Evolutionary conservation across 2,113 vertebrate genomes (phyloP).

Genomic region (Sylvilagus bachmani): DNA sequence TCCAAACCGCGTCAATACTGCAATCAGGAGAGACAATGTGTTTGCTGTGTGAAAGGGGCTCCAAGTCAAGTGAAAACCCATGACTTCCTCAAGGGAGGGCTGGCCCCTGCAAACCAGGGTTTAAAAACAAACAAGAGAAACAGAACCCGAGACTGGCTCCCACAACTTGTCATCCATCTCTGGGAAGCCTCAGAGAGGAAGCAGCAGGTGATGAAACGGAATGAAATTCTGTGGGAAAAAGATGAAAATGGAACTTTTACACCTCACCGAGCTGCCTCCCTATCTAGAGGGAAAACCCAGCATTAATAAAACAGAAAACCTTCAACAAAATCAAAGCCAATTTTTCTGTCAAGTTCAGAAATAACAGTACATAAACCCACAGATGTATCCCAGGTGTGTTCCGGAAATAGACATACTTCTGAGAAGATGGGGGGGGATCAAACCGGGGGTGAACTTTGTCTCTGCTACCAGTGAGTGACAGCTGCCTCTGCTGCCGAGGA

Average conservation of each 20-base stretch:
- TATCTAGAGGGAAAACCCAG: slow-evolving; percentile 72
- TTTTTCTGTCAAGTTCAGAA: slow-evolving; percentile 72
- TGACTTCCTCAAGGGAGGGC: neutral
- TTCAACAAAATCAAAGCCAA: slow-evolving; percentile 76
- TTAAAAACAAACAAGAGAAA: slow-evolving; percentile 75
- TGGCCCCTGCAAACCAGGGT: neutral
- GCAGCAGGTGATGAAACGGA: slow-evolving; percentile 68
- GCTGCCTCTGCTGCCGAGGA: neutral
- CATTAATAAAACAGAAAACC: slow-evolving; percentile 81
- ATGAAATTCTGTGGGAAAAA: slow-evolving; percentile 69
- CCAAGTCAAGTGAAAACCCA: slow-evolving; percentile 23
- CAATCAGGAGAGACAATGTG: slow-evolving; percentile 26
- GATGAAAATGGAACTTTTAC: slow-evolving; percentile 77
- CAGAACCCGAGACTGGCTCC: slow-evolving; percentile 65
- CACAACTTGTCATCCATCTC: slow-evolving; percentile 70
- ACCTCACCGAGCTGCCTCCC: slow-evolving; percentile 75
- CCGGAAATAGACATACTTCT: slow-evolving; percentile 59
- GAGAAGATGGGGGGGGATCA: slow-evolving; percentile 36
- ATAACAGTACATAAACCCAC: slow-evolving; percentile 72
- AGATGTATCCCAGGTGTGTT: slow-evolving; percentile 37
- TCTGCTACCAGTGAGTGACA: neutral
- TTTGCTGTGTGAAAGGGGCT: neutral
- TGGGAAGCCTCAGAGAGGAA: slow-evolving; percentile 56
- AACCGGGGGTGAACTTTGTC: slow-evolving; percentile 16
- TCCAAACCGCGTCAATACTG: neutral